phyloP scores from a whole-genome alignment of 30 jellyfish, hydroid and myxozoan genomes.

The Rhopilema esculentum region DNA sequence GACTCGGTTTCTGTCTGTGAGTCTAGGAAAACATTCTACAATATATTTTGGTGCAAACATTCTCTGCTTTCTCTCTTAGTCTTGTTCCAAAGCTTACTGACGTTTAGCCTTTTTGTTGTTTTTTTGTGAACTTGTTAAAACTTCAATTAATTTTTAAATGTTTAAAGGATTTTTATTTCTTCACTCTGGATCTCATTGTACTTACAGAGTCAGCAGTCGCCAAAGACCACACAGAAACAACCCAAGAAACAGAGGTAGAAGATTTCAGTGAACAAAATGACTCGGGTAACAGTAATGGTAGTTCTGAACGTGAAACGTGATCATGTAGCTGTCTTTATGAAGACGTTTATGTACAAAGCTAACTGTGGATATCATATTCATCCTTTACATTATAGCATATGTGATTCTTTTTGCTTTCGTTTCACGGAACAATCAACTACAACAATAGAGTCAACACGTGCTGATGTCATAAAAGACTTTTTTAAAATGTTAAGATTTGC shows the following conservation, averaged over 20 bases:
- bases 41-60: too few relatives aligned
- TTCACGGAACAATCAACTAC: neutral
- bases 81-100: too few relatives aligned
- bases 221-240: neutral
- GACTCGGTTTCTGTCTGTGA: too few relatives aligned
- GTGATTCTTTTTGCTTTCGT: neutral
- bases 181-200: too few relatives aligned
- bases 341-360: neutral
- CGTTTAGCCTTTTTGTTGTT: too few relatives aligned
- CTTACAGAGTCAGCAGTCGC: neutral
- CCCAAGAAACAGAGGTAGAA: neutral
- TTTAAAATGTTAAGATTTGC: too few relatives aligned
- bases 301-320: conserved; percentile 33
- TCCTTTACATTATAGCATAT: neutral
- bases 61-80: too few relatives aligned
- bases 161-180: too few relatives aligned
- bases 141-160: too few relatives aligned
- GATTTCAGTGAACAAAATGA: conserved; percentile 13
- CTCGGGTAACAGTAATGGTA: conserved; percentile 55
- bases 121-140: too few relatives aligned
- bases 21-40: too few relatives aligned
- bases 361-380: neutral
- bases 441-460: neutral
- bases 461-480: too few relatives aligned
- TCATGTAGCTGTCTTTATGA: neutral